phyloP scores from a whole-genome alignment of 2,113 vertebrate species.

The Hepsetus odoe region DNA sequence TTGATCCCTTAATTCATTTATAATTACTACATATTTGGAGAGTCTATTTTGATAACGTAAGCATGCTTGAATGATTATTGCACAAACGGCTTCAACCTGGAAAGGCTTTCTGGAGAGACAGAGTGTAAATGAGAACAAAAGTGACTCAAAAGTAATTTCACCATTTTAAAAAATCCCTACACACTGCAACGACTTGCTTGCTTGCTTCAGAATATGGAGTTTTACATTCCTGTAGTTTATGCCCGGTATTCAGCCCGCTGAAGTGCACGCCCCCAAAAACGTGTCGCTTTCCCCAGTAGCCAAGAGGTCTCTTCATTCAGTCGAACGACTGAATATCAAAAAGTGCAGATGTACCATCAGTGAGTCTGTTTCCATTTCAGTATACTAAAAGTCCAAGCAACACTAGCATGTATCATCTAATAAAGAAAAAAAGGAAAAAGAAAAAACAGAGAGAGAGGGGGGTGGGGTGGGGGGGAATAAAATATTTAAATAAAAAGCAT shows the following conservation, averaged over 20 bases:
- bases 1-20: constrained; percentile 14
- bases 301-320: constrained; percentile 42
- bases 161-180: neutral
- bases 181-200: constrained; percentile 2
- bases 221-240: constrained; percentile 44
- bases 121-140: neutral
- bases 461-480: no score
- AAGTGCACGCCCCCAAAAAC: constrained; percentile 23
- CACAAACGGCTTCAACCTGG: constrained; percentile 28
- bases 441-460: neutral
- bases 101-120: constrained; percentile 15
- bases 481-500: no score
- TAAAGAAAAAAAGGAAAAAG: neutral
- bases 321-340: constrained; percentile 32
- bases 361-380: constrained; percentile 25
- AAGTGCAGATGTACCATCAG: constrained; percentile 42
- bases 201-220: constrained; percentile 33
- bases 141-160: neutral
- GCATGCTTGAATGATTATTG: constrained; percentile 45
- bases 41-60: neutral
- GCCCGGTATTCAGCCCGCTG: constrained; percentile 35
- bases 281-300: constrained; percentile 18
- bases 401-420: constrained; percentile 54
- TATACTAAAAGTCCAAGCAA: neutral
- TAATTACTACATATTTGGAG: constrained; percentile 8